Conservation (phyloP, 2,888 invertebrate genomes). For the Platycnemis pennipes region DNA sequence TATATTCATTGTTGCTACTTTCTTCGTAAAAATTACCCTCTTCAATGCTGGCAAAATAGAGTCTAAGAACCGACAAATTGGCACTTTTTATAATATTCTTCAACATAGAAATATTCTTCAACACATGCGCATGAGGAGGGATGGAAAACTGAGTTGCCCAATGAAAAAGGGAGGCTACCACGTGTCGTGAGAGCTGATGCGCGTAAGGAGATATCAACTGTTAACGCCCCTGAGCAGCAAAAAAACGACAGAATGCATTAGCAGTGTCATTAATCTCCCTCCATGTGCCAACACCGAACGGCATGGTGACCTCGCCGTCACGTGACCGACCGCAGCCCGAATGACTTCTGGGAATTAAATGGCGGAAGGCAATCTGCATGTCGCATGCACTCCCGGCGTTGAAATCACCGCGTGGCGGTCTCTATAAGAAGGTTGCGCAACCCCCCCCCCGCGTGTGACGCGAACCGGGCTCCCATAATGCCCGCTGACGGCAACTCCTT, state of each 20-base stretch:
- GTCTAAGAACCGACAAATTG: too few species aligned
- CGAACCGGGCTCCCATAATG: not conserved
- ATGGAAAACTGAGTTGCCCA: too few species aligned
- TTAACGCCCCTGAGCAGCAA: not conserved
- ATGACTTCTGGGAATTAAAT: constrained; percentile 9
- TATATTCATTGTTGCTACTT: too few species aligned
- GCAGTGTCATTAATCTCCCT: constrained; percentile 16
- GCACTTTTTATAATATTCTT: too few species aligned
- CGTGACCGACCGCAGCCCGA: not conserved
- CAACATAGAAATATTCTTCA: too few species aligned
- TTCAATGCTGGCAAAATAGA: too few species aligned
- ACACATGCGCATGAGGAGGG: too few species aligned
- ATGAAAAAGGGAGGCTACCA: too few species aligned
- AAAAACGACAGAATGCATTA: not conserved
- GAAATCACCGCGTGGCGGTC: not conserved
- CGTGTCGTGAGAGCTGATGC: too few species aligned
- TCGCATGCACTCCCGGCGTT: not conserved
- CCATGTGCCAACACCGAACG: not conserved
- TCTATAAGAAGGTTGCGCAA: constrained; percentile 7
- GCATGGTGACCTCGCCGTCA: not conserved
- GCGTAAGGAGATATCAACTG: not conserved
- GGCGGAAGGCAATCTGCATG: constrained; percentile 9
- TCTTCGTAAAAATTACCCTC: too few species aligned
- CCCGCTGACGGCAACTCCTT: not conserved
- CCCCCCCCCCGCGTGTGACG: not conserved